phyloP scores from a whole-genome alignment of 2,888 invertebrate species.

The Ophioninae sp. region DNA sequence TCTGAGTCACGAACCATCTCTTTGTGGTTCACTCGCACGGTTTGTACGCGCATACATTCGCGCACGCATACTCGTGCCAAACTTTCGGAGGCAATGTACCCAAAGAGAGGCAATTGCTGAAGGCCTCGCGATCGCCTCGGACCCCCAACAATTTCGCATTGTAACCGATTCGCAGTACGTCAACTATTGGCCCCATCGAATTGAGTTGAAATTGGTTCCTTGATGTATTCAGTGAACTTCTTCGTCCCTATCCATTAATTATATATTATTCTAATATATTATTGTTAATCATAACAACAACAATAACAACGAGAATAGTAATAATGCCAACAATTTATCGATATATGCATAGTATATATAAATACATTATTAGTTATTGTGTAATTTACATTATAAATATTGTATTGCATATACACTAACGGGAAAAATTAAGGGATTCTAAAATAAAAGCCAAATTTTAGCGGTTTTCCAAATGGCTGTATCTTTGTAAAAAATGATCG shows the following conservation, averaged over 20 bases:
- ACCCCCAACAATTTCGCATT: slow-evolving; percentile 15
- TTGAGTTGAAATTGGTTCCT: slow-evolving; percentile 21
- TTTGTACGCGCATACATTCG: neutral
- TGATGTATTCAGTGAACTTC: slow-evolving; percentile 15
- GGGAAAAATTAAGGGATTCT: too few species aligned
- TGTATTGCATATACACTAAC: too few species aligned
- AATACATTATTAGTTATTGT: neutral
- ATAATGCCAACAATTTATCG: too few species aligned
- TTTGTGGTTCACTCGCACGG: slow-evolving; percentile 26
- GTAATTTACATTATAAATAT: too few species aligned
- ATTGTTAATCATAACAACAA: neutral
- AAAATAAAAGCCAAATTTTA: too few species aligned
- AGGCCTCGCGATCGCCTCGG: slow-evolving; percentile 37
- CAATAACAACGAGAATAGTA: too few species aligned
- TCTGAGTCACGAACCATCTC: slow-evolving; percentile 40
- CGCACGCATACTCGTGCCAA: neutral
- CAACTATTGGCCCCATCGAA: slow-evolving; percentile 37
- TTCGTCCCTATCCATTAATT: neutral
- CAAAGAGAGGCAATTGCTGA: slow-evolving; percentile 51
- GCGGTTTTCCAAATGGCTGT: too few species aligned
- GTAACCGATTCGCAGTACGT: slow-evolving; percentile 46
- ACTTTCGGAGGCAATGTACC: slow-evolving; percentile 23
- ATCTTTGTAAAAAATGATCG: too few species aligned
- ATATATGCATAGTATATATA: too few species aligned
- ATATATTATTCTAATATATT: too few species aligned